Percentiles rank a stretch among this genome's conserved stretches.
Evolutionary conservation across 2,888 invertebrate species (phyloP).

Genomic region (Pseudolycoriella hygida): DNA sequence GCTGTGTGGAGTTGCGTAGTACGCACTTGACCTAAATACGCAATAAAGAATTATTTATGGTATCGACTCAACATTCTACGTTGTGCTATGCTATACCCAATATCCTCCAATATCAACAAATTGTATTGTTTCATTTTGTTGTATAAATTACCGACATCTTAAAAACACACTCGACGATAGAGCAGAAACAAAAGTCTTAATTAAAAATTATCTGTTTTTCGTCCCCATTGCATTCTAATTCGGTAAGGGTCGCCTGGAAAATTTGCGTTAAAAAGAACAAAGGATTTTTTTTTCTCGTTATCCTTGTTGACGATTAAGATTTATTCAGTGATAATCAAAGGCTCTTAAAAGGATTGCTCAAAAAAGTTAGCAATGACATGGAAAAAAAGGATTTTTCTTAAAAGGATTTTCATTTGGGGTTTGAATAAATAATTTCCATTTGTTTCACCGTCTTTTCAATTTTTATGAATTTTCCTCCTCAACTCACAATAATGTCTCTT

Average conservation of each 20-base stretch:
- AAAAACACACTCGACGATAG: too few relatives aligned
- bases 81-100: too few relatives aligned
- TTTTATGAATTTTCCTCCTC: too few relatives aligned
- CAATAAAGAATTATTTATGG: too few relatives aligned
- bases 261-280: background rate
- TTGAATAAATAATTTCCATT: conserved; percentile 3
- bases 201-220: conserved; percentile 2
- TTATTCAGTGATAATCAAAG: conserved; percentile 3
- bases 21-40: too few relatives aligned
- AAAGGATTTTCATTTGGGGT: conserved; percentile 1
- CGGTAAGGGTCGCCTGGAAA: background rate
- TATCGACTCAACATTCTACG: too few relatives aligned
- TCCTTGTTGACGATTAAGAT: conserved; percentile 3
- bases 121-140: too few relatives aligned
- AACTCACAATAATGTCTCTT: too few relatives aligned
- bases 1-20: too few relatives aligned
- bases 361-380: background rate
- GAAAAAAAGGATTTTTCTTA: conserved; percentile 2
- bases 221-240: background rate
- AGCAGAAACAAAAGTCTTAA: background rate
- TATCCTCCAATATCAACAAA: too few relatives aligned
- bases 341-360: conserved; percentile 3
- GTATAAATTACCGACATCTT: too few relatives aligned
- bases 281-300: background rate
- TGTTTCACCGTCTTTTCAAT: background rate